phyloP scores from a whole-genome alignment of 2,888 invertebrate species.

The Plebejus anna region DNA sequence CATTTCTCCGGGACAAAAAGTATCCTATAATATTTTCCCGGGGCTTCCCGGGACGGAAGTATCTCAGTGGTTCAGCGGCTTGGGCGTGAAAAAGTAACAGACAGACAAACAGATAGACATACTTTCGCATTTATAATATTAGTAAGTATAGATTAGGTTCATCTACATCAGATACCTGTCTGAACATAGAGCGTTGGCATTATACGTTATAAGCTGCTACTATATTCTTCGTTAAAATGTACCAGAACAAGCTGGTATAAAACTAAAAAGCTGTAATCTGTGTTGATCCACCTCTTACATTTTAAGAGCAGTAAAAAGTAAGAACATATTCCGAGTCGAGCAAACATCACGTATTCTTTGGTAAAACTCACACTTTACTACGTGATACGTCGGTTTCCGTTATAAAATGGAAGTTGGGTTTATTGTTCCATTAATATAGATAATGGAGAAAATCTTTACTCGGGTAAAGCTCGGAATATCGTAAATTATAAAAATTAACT shows the following conservation, averaged over 20 bases:
- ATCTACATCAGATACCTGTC: no score
- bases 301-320: conserved; percentile 17
- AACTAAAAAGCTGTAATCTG: conserved; percentile 24
- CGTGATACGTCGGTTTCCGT: conserved; percentile 11
- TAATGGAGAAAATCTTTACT: conserved; percentile 25
- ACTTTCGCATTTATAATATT: no score
- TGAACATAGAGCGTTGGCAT: background rate
- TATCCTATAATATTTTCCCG: no score
- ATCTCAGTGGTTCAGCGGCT: no score
- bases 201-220: background rate
- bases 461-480: background rate
- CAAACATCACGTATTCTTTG: conserved; percentile 17
- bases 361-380: conserved; percentile 13
- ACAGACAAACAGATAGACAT: no score
- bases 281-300: conserved; percentile 13
- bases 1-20: no score
- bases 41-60: no score
- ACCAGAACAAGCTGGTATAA: conserved; percentile 37
- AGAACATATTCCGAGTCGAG: conserved; percentile 12
- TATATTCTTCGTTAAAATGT: conserved; percentile 33
- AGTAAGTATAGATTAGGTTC: no score
- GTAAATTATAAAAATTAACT: background rate
- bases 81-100: no score
- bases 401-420: conserved; percentile 14
- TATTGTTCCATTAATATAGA: conserved; percentile 32